Evolutionary conservation across 2,113 vertebrate genomes (phyloP).

Genomic region (Ovibos moschatus): DNA sequence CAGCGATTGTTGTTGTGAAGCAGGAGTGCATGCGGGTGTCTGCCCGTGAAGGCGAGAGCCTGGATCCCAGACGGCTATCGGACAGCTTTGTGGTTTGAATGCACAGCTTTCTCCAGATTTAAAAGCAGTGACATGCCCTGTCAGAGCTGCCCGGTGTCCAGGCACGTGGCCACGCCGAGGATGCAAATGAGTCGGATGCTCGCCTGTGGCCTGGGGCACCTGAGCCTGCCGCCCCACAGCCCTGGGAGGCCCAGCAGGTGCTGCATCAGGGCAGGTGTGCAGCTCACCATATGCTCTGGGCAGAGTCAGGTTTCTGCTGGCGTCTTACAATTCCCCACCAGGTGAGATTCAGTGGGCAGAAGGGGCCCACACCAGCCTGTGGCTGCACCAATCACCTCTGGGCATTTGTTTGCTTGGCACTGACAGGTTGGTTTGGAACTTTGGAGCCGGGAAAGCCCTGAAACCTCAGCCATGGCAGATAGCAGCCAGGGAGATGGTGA

Average conservation of each 20-base stretch:
- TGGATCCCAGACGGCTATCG: neutral
- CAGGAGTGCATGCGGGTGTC: neutral
- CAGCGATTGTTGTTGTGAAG: fast-evolving
- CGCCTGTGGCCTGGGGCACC: constrained; percentile 68
- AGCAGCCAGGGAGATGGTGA: neutral
- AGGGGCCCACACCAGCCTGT: neutral
- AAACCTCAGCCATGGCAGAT: neutral
- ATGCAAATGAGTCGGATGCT: constrained; percentile 77
- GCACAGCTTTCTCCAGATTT: constrained; percentile 69
- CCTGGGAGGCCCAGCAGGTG: constrained; percentile 86
- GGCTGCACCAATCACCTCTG: neutral
- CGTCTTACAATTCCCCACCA: constrained; percentile 79
- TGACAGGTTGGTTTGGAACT: neutral
- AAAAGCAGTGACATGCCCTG: constrained; percentile 66
- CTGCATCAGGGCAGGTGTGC: constrained; percentile 86
- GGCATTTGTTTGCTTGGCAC: neutral
- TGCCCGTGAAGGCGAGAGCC: neutral
- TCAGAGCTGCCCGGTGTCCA: constrained; percentile 63
- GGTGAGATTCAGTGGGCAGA: constrained; percentile 72
- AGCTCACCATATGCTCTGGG: constrained; percentile 85
- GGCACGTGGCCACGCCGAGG: constrained; percentile 76
- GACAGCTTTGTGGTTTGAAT: constrained; percentile 59
- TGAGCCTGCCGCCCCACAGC: constrained; percentile 31
- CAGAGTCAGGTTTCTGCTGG: constrained; percentile 73
- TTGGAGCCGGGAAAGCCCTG: neutral